These are phyloP conservation scores for Dioctria rufipes DNA, from an alignment of 2,888 invertebrate genomes.

Conservation along the genomic window DNA sequence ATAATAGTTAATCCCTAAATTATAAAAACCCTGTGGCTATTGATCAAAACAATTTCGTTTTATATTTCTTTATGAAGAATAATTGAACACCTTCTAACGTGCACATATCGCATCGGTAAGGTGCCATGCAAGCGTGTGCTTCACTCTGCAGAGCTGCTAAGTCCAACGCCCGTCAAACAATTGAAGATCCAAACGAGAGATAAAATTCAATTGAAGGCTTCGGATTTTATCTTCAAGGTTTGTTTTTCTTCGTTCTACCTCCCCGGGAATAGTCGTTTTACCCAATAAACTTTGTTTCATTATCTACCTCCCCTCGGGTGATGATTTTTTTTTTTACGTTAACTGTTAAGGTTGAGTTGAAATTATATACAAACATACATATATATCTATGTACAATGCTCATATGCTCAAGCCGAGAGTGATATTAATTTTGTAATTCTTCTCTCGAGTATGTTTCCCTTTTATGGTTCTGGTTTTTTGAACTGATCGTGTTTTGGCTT, in stretches of 20 bases:
- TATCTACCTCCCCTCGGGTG: constrained; percentile 40
- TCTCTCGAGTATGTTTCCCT: constrained; percentile 9
- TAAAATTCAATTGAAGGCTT: constrained; percentile 48
- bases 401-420: constrained; percentile 35
- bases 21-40: too few species aligned
- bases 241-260: constrained; percentile 27
- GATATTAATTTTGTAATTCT: constrained; percentile 46
- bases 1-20: too few species aligned
- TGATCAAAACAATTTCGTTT: too few species aligned
- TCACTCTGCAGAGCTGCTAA: neutral
- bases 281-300: constrained; percentile 15
- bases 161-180: constrained; percentile 39
- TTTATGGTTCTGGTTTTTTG: constrained; percentile 17
- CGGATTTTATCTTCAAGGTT: constrained; percentile 35
- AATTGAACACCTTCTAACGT: neutral
- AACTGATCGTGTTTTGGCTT: constrained; percentile 19
- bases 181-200: constrained; percentile 34
- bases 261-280: neutral
- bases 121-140: too few species aligned
- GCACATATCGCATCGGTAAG: neutral
- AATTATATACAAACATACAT: too few species aligned
- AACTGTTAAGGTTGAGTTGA: constrained; percentile 34
- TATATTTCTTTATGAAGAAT: too few species aligned
- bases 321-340: constrained; percentile 15
- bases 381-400: too few species aligned